Conservation (phyloP, 2,113 vertebrate genomes). For the Petrocephalus microphthalmus region DNA sequence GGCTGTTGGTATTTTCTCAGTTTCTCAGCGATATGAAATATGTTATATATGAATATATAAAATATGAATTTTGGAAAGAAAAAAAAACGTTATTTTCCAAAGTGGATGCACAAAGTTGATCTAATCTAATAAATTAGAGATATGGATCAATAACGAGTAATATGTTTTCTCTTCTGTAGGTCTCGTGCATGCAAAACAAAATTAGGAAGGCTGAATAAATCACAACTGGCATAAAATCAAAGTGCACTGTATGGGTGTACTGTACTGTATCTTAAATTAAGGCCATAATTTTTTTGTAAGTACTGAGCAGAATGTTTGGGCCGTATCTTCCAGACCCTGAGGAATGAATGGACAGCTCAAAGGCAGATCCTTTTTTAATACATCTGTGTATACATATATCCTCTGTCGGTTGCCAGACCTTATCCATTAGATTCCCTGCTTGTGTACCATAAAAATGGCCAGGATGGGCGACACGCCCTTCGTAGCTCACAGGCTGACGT, state of each 20-base stretch:
- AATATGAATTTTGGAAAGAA: not conserved
- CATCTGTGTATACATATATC: not conserved
- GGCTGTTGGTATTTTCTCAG: not conserved
- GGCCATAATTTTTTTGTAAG: not conserved
- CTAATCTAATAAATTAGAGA: slow-evolving; percentile 26
- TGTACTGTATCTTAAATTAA: not conserved
- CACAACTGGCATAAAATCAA: slow-evolving; percentile 40
- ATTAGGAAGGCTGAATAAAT: slow-evolving; percentile 49
- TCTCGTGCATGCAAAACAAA: slow-evolving; percentile 35
- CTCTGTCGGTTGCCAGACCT: not conserved
- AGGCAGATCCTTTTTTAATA: not conserved
- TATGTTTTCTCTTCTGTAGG: slow-evolving; percentile 49
- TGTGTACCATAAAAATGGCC: not conserved
- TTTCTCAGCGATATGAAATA: not conserved
- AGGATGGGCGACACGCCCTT: not conserved
- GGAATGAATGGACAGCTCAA: not conserved
- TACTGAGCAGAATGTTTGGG: not conserved
- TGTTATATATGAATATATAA: too few relatives aligned
- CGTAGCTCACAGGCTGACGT: not conserved
- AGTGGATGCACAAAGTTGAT: not conserved
- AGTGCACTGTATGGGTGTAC: slow-evolving; percentile 21
- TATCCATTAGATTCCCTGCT: not conserved
- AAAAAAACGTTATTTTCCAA: not conserved
- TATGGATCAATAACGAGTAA: slow-evolving; percentile 46
- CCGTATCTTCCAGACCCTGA: not conserved